Evolutionary conservation across 2,113 vertebrate genomes (phyloP).

Genomic region (Xiphophorus couchianus): DNA sequence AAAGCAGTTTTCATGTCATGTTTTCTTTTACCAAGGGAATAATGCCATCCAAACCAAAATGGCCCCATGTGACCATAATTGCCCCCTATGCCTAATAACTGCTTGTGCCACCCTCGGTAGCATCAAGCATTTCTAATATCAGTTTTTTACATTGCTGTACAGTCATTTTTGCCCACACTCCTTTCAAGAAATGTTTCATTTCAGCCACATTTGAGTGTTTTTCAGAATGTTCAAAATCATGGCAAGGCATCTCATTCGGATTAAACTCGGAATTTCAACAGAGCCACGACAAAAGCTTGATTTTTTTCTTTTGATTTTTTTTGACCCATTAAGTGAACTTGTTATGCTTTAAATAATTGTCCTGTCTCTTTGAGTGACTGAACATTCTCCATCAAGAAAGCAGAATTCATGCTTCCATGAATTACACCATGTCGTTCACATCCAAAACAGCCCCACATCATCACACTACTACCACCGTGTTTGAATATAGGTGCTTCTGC

Average conservation of each 20-base stretch:
- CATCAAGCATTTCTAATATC: neutral
- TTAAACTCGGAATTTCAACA: neutral
- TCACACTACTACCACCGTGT: too few relatives aligned
- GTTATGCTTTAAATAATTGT: neutral
- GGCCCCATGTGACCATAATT: neutral
- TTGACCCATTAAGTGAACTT: neutral
- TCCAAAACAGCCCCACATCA: too few relatives aligned
- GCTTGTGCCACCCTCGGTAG: neutral
- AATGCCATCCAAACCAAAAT: neutral
- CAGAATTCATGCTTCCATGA: too few relatives aligned
- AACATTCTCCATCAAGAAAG: neutral
- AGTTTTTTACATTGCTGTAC: neutral
- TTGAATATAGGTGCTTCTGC: too few relatives aligned
- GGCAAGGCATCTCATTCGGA: neutral
- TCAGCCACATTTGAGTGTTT: neutral
- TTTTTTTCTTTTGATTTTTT: neutral
- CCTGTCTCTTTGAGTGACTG: too few relatives aligned
- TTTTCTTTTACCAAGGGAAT: neutral
- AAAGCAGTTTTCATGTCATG: neutral
- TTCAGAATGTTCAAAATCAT: neutral
- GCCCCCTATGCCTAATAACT: too few relatives aligned
- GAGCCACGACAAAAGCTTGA: neutral
- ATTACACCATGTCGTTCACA: too few relatives aligned
- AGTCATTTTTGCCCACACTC: too few relatives aligned
- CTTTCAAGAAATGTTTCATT: neutral